Base-by-base conservation (phyloP, 2,888 invertebrate genomes). In the Chymomyza procnemis region DNA sequence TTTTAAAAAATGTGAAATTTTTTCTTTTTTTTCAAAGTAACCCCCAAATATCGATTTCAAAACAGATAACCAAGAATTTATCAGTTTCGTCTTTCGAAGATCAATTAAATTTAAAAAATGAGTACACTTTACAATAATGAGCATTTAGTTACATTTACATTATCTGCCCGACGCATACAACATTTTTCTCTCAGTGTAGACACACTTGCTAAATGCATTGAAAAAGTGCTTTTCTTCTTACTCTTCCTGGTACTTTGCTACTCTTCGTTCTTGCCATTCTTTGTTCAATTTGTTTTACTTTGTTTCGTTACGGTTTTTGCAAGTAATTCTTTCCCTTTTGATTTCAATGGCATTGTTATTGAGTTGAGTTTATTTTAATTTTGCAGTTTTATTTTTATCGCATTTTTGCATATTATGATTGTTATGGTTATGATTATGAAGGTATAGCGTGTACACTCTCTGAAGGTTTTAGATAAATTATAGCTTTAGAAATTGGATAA, bases 311-410 rank as follows among this genome's bases (percentile, higher is more conserved):
- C 58, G 52, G 22, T 18, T 6, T 18, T 56, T 21, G 62, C 66
- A 63, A 56, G 64, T 66, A 73, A 73, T 78, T 83, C 12, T 41
- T 41, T 12, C 6, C 9, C 12, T 12, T 41, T 71, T 63, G 66
- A 54, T 85, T 83, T 78, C 56, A 80, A 78, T 80, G 60, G 71
- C 67, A 66, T 76, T 67, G 73, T 84, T 74, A 80, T 76, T 72
- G 76, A 84, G 73, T 78, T 76, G 70, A 81, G 76, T 80, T 79
- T 68, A 69, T 69, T 80, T 70, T 74, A 67, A 73, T 71, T 72
- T 71, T 22, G n/a, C 58, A 47, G 41, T 61, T 52, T 61, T 48
- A 59, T 47, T 72, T 75, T 55, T 22, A 50, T 52, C 62, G 60
- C 64, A n/a, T 60, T 60, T 60, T 60, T 41, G 34, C 34, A 41